These are phyloP conservation scores for Alethe diademata DNA, from an alignment of 2,113 vertebrate genomes.

Conservation along the genomic window DNA sequence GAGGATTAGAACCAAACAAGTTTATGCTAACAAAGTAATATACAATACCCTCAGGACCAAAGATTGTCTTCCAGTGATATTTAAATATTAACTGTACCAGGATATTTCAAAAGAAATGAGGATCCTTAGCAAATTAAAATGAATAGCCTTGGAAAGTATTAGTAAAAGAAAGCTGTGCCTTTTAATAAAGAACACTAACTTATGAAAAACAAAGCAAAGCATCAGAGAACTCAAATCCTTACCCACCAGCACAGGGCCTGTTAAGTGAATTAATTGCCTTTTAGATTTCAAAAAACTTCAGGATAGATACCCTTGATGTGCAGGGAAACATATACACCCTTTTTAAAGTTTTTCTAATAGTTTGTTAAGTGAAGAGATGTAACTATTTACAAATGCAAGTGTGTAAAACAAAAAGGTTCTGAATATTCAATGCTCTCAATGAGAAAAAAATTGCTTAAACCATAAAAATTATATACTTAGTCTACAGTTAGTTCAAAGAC, in stretches of 20 bases:
- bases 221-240: background rate
- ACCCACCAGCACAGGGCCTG: background rate
- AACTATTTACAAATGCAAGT: background rate
- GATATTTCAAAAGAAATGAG: background rate
- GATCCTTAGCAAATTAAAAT: background rate
- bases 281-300: background rate
- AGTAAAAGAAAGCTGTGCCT: background rate
- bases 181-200: background rate
- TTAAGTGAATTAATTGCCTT: background rate
- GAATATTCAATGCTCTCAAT: background rate
- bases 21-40: background rate
- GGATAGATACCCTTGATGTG: rapidly evolving
- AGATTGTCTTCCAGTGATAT: background rate
- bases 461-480: background rate
- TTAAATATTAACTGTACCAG: background rate
- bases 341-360: background rate
- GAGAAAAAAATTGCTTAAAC: background rate
- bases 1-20: background rate
- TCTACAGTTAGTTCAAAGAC: background rate
- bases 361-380: background rate
- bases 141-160: background rate
- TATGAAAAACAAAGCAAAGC: background rate
- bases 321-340: background rate
- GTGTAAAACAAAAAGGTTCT: background rate
- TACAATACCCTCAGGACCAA: too few relatives aligned